Evolutionary conservation across 2,888 invertebrate species (phyloP).

Genomic region (Hesperia comma): DNA sequence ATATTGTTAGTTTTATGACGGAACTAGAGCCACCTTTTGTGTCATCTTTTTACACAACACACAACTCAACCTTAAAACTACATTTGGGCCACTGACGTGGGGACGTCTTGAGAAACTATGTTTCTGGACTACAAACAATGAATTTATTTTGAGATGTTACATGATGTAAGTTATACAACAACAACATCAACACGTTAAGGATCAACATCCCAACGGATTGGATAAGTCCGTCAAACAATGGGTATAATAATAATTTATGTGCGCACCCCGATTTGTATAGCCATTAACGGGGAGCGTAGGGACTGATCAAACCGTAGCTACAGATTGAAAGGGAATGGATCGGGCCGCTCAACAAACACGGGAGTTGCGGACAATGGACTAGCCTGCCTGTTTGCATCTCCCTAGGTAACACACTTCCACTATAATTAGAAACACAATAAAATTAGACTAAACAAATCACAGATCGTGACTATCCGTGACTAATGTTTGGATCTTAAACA

Average conservation of each 20-base stretch:
- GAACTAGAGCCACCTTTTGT: conserved; percentile 72
- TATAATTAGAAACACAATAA: conserved; percentile 43
- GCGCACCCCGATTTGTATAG: conserved; percentile 48
- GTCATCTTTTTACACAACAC: conserved; percentile 54
- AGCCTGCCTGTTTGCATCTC: conserved; percentile 61
- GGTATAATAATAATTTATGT: conserved; percentile 25
- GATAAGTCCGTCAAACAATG: conserved; percentile 11
- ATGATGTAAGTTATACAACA: not conserved
- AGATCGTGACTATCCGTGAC: too few relatives aligned
- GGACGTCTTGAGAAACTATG: conserved; percentile 10
- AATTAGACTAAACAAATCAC: not conserved
- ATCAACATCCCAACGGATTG: conserved; percentile 5
- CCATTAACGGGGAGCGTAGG: conserved; percentile 53
- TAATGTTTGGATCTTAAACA: not conserved
- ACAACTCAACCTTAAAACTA: conserved; percentile 32
- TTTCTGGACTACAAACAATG: conserved; percentile 15
- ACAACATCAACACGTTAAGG: not conserved
- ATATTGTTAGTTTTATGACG: conserved; percentile 82
- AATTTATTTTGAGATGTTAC: not conserved
- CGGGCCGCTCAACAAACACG: conserved; percentile 60
- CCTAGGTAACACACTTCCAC: conserved; percentile 20
- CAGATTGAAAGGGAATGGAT: conserved; percentile 69
- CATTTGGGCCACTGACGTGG: conserved; percentile 26
- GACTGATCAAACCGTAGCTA: conserved; percentile 59
- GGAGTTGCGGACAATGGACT: conserved; percentile 67